These are phyloP conservation scores for Ennomos fuscantarius DNA, from an alignment of 2,888 invertebrate species.

Conservation along the genomic window DNA sequence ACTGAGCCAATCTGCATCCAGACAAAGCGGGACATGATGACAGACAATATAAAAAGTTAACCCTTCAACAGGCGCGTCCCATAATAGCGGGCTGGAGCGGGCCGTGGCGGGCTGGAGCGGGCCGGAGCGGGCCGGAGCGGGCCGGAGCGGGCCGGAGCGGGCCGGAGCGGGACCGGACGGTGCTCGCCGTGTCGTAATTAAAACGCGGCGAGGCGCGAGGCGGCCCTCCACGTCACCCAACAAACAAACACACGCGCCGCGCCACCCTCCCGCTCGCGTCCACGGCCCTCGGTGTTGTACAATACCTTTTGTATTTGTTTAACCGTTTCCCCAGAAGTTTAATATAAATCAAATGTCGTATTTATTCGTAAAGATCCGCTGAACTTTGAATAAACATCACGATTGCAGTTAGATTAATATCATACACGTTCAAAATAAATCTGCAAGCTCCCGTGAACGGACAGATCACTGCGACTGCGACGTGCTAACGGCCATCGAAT, in stretches of 20 bases:
- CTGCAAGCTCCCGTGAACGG: slow-evolving; percentile 8
- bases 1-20: slow-evolving; percentile 3
- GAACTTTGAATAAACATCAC: not conserved
- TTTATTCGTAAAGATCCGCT: slow-evolving; percentile 6
- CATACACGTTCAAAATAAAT: slow-evolving; percentile 7
- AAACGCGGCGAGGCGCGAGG: slow-evolving; percentile 52
- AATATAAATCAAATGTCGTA: slow-evolving; percentile 13
- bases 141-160: not conserved
- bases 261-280: slow-evolving; percentile 23
- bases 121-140: slow-evolving; percentile 1
- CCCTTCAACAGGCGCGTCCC: slow-evolving; percentile 3
- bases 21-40: slow-evolving; percentile 10
- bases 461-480: slow-evolving; percentile 1
- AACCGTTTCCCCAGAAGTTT: slow-evolving; percentile 2
- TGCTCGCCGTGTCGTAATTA: slow-evolving; percentile 45
- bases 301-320: slow-evolving; percentile 31
- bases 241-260: slow-evolving; percentile 46
- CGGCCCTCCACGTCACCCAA: slow-evolving; percentile 47
- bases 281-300: slow-evolving; percentile 22
- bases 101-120: not conserved
- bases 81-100: not conserved
- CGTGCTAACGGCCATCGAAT: slow-evolving; percentile 42
- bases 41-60: slow-evolving; percentile 15
- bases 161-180: no score
- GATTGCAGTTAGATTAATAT: slow-evolving; percentile 1